Percentiles rank a stretch among this genome's conserved stretches.
phyloP scores from a whole-genome alignment of 1,140 invertebrate species.

The Protaetia brevitarsis region DNA sequence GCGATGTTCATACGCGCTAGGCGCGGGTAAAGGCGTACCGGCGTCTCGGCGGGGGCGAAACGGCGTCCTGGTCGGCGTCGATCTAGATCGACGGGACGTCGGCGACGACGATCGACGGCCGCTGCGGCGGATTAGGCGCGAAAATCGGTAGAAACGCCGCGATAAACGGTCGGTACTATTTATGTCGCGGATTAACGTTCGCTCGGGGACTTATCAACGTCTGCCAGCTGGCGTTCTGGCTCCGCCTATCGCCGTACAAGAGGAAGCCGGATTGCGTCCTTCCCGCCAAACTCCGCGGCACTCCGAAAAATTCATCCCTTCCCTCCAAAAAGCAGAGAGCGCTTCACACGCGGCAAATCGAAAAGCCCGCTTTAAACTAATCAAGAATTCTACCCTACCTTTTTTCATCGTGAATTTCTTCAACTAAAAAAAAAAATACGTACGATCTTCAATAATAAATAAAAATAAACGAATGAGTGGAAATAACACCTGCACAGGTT shows the following conservation, averaged over 20 bases:
- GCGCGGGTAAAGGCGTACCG: slow-evolving; percentile 30
- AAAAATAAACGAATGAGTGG: too few species aligned
- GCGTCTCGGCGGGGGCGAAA: too few species aligned
- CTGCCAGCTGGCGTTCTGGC: slow-evolving; percentile 56
- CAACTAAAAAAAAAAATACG: too few species aligned
- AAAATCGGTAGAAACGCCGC: not conserved
- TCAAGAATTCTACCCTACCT: too few species aligned
- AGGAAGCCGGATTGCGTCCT: slow-evolving; percentile 30
- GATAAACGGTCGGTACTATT: slow-evolving; percentile 47
- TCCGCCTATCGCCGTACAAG: slow-evolving; percentile 45
- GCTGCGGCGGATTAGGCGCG: not conserved
- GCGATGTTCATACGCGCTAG: slow-evolving; percentile 51
- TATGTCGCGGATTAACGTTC: slow-evolving; percentile 50
- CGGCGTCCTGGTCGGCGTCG: too few species aligned
- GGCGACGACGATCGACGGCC: not conserved
- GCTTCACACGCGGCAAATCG: not conserved
- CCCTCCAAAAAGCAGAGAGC: not conserved
- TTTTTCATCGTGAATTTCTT: too few species aligned
- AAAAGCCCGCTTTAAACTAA: not conserved
- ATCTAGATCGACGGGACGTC: not conserved
- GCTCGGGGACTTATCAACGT: slow-evolving; percentile 52
- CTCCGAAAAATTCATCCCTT: slow-evolving; percentile 19
- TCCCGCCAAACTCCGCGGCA: slow-evolving; percentile 36
- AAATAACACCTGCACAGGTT: too few species aligned
- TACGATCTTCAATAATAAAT: too few species aligned